Conservation (phyloP, 2,888 invertebrate genomes). For the Eupithecia subumbrata region DNA sequence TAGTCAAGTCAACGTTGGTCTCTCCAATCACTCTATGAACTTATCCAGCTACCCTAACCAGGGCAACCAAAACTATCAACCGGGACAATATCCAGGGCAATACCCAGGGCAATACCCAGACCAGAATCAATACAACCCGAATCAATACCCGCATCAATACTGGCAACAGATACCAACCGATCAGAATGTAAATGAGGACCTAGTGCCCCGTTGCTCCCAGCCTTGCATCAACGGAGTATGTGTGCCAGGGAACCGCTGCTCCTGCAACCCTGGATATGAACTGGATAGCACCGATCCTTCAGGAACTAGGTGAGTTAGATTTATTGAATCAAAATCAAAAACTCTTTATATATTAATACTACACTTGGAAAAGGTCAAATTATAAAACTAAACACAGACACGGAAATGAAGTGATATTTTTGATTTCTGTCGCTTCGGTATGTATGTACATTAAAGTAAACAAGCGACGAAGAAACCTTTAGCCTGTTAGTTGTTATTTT, state of each 20-base stretch:
- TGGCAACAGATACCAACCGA: slow-evolving; percentile 11
- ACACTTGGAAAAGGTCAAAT: too few relatives aligned
- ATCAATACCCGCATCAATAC: slow-evolving; percentile 34
- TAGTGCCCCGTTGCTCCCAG: slow-evolving; percentile 77
- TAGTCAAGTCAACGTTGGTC: slow-evolving; percentile 24
- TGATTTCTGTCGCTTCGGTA: too few relatives aligned
- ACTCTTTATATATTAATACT: too few relatives aligned
- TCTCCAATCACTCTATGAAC: not conserved
- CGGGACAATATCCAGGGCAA: not conserved
- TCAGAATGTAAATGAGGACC: slow-evolving; percentile 38
- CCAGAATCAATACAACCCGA: not conserved
- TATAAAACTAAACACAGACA: too few relatives aligned
- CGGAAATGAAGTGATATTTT: too few relatives aligned
- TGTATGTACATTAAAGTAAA: too few relatives aligned
- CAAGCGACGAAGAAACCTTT: too few relatives aligned
- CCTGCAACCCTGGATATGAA: slow-evolving; percentile 82
- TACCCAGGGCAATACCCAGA: not conserved
- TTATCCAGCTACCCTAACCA: slow-evolving; percentile 3
- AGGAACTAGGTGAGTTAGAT: slow-evolving; percentile 57
- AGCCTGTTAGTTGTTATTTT: too few relatives aligned
- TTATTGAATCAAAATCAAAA: not conserved
- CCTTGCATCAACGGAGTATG: slow-evolving; percentile 89
- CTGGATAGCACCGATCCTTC: slow-evolving; percentile 66
- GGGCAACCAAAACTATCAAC: not conserved
- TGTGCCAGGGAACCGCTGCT: slow-evolving; percentile 79